Evolutionary conservation across 2,797 vertebrate species (phyloP).

Genomic region (Melanotaenia nigrans): DNA sequence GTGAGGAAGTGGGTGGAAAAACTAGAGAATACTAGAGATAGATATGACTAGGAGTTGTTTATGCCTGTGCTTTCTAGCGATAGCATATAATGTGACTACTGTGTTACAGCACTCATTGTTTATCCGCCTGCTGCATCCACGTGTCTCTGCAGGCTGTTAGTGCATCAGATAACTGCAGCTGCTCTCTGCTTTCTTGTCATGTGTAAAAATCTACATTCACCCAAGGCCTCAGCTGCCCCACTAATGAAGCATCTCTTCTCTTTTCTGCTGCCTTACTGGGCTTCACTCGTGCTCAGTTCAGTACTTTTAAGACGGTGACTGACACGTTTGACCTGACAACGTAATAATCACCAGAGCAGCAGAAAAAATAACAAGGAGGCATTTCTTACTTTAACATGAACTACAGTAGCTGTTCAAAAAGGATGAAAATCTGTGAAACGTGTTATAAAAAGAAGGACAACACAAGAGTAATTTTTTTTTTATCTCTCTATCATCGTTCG

Average conservation of each 20-base stretch:
- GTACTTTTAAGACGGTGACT: constrained; percentile 20
- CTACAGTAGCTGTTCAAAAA: constrained; percentile 12
- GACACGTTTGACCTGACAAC: constrained; percentile 34
- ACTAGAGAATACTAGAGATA: constrained; percentile 14
- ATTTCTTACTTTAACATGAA: constrained; percentile 28
- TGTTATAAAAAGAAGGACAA: constrained; percentile 37
- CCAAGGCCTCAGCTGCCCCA: constrained; percentile 65
- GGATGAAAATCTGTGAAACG: constrained; percentile 18
- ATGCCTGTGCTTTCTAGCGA: constrained; percentile 13
- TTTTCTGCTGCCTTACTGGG: constrained; percentile 37
- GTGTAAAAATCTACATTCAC: constrained; percentile 78
- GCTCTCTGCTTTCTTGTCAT: constrained; percentile 63
- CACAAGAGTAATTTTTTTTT: constrained; percentile 21
- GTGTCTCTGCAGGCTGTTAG: constrained; percentile 58
- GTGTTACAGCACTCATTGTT: constrained; percentile 25
- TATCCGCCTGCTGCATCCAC: constrained; percentile 27
- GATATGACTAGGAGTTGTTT: constrained; percentile 17
- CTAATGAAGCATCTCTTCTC: constrained; percentile 71
- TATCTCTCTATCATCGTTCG: constrained; percentile 14
- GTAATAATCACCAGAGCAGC: constrained; percentile 44
- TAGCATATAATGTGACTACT: constrained; percentile 7
- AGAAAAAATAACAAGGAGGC: constrained; percentile 40
- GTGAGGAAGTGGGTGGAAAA: constrained; percentile 1
- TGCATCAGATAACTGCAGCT: constrained; percentile 68
- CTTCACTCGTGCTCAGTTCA: constrained; percentile 26